Base-by-base conservation (phyloP, 2,113 vertebrate species). In the Gavialis gangeticus region DNA sequence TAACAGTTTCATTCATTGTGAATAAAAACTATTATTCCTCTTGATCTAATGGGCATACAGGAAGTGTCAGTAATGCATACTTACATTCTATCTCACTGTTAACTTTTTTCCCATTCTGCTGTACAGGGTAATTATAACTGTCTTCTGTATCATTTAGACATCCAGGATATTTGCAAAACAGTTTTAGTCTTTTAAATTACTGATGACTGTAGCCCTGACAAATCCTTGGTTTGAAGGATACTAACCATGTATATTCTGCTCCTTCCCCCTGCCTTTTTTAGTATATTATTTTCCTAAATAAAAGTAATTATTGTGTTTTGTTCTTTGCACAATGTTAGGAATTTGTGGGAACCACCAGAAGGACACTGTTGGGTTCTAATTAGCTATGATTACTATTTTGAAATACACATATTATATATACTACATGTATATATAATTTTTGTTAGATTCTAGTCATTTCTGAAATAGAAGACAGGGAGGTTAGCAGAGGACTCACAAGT, bases 1-100 rank as follows among this genome's bases (percentile, higher is more conserved):
- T 66, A 10, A 2, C 6, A 85, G 92, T 90, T 92, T 87, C 62
- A 87, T 12, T n/a, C 84, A 93, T 82, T 82, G 9, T 93, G 67
- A 80, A 84, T 87, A 66, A 82, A 5, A 6, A 34, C 63, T 14
- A 37, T 89, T 71, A 83, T 63, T 4, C 82, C 30, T 73, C 90
- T 67, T 73, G 54, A 91, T 46, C 46, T 82, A 69, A 82, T 0
- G 0, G 2, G 46, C 59, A 87, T 12, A 60, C 3, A 75, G 13
- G 57, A 77, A 60, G 5, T 63, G 34, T 79, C 82, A 66, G 10
- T 27, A 34, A 79, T 67, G 6, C 5, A 64, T 80, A 46, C 1
- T 16, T 16, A 19, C 14, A 17, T 67, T 73, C 59, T 46, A 82
- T 24, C 3, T 1, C 86, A 85, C 66, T 34, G 4, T 62, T 64